Conservation (phyloP, 2,888 invertebrate genomes). For the Diplolepis rosae region DNA sequence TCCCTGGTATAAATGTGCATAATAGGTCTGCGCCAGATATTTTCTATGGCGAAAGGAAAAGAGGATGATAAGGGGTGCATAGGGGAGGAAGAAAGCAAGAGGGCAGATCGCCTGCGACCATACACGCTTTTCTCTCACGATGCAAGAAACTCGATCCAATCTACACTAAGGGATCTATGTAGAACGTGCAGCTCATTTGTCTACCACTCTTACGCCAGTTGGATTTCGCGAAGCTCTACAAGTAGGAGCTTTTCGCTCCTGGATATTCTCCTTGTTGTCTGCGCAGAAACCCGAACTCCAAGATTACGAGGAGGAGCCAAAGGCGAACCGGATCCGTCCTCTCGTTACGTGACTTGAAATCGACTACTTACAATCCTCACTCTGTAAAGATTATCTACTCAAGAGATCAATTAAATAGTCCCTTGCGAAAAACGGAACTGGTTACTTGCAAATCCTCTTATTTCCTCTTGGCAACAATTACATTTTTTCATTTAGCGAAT, state of each 20-base stretch:
- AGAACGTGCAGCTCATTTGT: conserved; percentile 72
- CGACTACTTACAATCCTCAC: conserved; percentile 3
- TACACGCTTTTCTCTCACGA: conserved; percentile 66
- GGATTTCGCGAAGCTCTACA: conserved; percentile 53
- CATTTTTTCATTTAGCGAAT: neutral
- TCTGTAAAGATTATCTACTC: neutral
- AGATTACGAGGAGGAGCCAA: conserved; percentile 62
- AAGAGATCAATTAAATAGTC: neutral
- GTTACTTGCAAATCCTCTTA: neutral
- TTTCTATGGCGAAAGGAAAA: neutral
- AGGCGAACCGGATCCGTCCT: conserved; percentile 67
- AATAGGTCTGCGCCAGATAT: neutral
- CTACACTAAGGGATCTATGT: conserved; percentile 70
- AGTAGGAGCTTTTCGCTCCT: conserved; percentile 36
- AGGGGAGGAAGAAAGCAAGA: conserved; percentile 33
- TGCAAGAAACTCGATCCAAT: conserved; percentile 72
- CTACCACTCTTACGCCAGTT: conserved; percentile 65
- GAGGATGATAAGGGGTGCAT: conserved; percentile 33
- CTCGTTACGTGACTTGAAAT: conserved; percentile 33
- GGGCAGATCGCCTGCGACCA: conserved; percentile 29
- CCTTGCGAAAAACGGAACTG: neutral
- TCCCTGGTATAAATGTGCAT: conserved; percentile 48
- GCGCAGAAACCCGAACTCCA: conserved; percentile 60
- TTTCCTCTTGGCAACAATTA: neutral
- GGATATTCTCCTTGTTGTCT: conserved; percentile 49